phyloP scores from a whole-genome alignment of 2,888 invertebrate species.

The Acrobasis suavella region DNA sequence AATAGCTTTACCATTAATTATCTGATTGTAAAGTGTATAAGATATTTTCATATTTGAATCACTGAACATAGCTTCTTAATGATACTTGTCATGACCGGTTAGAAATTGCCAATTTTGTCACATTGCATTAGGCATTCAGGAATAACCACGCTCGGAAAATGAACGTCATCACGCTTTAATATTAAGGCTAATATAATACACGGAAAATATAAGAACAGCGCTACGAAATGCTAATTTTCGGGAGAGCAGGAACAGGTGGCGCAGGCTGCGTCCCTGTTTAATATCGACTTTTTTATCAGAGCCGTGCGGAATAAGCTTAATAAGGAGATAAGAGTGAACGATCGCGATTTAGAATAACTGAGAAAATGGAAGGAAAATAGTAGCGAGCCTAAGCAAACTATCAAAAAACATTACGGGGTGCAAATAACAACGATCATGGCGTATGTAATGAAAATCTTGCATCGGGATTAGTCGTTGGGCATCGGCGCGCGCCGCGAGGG shows the following conservation, averaged over 20 bases:
- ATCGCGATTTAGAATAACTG: slow-evolving; percentile 17
- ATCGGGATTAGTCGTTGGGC: slow-evolving; percentile 69
- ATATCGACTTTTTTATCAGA: slow-evolving; percentile 59
- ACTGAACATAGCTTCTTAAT: neutral
- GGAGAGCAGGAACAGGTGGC: slow-evolving; percentile 61
- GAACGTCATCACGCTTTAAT: slow-evolving; percentile 28
- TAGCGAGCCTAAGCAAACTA: slow-evolving; percentile 70
- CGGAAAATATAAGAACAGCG: slow-evolving; percentile 41
- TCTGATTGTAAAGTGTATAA: neutral
- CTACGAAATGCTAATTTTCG: slow-evolving; percentile 54
- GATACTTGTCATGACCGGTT: neutral
- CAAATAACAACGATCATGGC: slow-evolving; percentile 80
- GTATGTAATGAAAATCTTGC: slow-evolving; percentile 81
- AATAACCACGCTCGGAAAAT: slow-evolving; percentile 16
- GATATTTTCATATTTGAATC: neutral
- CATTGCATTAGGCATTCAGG: neutral
- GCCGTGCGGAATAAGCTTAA: slow-evolving; percentile 35
- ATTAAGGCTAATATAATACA: slow-evolving; percentile 31
- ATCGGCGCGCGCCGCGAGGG: slow-evolving; percentile 75
- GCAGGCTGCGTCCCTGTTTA: slow-evolving; percentile 46
- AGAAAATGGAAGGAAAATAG: slow-evolving; percentile 43
- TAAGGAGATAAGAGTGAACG: slow-evolving; percentile 22
- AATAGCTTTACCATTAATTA: neutral
- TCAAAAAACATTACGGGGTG: slow-evolving; percentile 80
- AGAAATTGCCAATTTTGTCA: neutral